phyloP scores from a whole-genome alignment of 2,888 invertebrate genomes.

The Philaethria dido region DNA sequence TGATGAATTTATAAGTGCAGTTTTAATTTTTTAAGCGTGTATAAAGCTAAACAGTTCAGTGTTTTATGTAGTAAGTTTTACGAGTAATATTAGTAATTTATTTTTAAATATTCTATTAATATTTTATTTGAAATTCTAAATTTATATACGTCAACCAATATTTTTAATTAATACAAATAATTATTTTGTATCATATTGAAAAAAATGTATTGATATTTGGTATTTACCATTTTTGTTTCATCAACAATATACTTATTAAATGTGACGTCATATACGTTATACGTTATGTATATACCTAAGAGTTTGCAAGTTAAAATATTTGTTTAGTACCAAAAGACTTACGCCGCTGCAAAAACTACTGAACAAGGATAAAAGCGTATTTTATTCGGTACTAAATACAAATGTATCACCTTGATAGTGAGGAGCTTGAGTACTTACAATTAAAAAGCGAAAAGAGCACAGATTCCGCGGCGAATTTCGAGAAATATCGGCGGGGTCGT shows the following conservation, averaged over 20 bases:
- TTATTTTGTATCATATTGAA: too few species aligned
- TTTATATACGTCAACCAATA: too few species aligned
- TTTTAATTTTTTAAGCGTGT: neutral
- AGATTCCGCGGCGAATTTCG: constrained; percentile 80
- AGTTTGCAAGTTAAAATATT: neutral
- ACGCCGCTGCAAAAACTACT: constrained; percentile 1
- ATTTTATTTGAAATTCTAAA: too few species aligned
- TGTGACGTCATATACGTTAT: too few species aligned
- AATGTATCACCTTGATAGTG: constrained; percentile 78
- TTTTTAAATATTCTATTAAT: neutral
- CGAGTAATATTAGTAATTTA: neutral
- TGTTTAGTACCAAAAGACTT: neutral
- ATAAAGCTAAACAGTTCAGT: neutral
- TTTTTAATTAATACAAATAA: too few species aligned
- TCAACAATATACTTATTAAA: too few species aligned
- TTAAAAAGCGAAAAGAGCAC: constrained; percentile 82
- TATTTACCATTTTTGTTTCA: too few species aligned
- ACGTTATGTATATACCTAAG: too few species aligned
- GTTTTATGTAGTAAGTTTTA: neutral
- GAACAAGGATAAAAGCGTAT: constrained; percentile 15
- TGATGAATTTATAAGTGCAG: constrained; percentile 15
- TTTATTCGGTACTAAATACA: constrained; percentile 50
- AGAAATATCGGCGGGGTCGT: constrained; percentile 82
- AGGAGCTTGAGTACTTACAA: constrained; percentile 76
- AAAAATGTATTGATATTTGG: too few species aligned